phyloP scores from a whole-genome alignment of 2,113 vertebrate genomes.

The Hiodon tergisus region DNA sequence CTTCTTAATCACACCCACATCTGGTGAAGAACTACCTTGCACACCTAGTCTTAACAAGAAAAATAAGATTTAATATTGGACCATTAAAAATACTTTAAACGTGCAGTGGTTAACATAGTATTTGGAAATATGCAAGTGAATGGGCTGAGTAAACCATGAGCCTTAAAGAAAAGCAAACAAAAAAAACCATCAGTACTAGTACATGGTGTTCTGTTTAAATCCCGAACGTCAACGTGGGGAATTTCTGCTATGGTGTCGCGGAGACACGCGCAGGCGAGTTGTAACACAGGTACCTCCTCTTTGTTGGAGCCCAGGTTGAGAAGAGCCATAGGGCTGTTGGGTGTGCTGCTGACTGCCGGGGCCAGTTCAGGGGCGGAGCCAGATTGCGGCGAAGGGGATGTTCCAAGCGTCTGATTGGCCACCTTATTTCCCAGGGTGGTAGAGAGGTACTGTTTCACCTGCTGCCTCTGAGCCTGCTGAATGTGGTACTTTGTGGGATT shows the following conservation, averaged over 20 bases:
- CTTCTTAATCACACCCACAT: neutral
- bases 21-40: no score
- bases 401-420: slow-evolving; percentile 55
- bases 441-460: slow-evolving; percentile 78
- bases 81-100: no score
- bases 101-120: no score
- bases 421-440: slow-evolving; percentile 64
- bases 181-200: no score
- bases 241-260: neutral
- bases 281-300: slow-evolving; percentile 56
- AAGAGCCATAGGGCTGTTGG: slow-evolving; percentile 65
- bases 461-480: slow-evolving; percentile 75
- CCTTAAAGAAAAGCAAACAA: no score
- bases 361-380: slow-evolving; percentile 44
- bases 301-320: slow-evolving; percentile 70
- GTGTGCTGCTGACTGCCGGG: slow-evolving; percentile 55
- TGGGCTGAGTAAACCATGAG: no score
- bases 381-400: slow-evolving; percentile 40
- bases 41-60: no score
- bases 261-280: neutral
- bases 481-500: slow-evolving; percentile 82
- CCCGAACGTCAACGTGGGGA: no score
- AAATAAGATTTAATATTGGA: no score
- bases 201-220: no score
- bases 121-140: no score